Evolutionary conservation across 2,888 invertebrate species (phyloP).

Genomic region (Eupsilia transversa): DNA sequence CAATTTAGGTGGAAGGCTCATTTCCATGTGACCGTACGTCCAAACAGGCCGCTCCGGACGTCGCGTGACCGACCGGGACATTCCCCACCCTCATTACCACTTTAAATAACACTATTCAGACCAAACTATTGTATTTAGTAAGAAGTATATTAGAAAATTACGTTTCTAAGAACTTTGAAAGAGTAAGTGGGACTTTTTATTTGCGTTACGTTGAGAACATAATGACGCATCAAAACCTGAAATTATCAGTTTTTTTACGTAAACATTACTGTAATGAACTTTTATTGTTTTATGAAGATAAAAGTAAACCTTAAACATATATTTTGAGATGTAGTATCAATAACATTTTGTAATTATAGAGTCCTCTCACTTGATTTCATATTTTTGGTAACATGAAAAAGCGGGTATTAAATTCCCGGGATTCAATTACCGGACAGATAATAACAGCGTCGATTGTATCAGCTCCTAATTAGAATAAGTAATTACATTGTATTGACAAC

Average conservation of each 20-base stretch:
- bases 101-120: conserved; percentile 67
- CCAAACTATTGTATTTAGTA: conserved; percentile 65
- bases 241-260: conserved; percentile 2
- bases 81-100: conserved; percentile 65
- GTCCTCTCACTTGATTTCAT: conserved; percentile 14
- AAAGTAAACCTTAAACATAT: neutral
- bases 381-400: conserved; percentile 31
- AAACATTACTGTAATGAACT: neutral
- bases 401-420: conserved; percentile 20
- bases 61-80: conserved; percentile 71
- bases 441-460: conserved; percentile 49
- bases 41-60: conserved; percentile 65
- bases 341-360: conserved; percentile 25
- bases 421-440: conserved; percentile 47
- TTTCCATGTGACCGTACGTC: conserved; percentile 68
- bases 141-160: conserved; percentile 56
- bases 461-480: conserved; percentile 42
- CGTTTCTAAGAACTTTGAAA: conserved; percentile 51
- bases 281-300: conserved; percentile 5
- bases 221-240: conserved; percentile 7
- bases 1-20: conserved; percentile 60
- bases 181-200: conserved; percentile 28
- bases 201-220: neutral
- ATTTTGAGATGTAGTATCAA: conserved; percentile 9
- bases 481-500: conserved; percentile 54